Evolutionary conservation across 2,888 invertebrate genomes (phyloP), one percentile per base, ranked within the genome.

Genomic region (Mimachlamys varia): DNA sequence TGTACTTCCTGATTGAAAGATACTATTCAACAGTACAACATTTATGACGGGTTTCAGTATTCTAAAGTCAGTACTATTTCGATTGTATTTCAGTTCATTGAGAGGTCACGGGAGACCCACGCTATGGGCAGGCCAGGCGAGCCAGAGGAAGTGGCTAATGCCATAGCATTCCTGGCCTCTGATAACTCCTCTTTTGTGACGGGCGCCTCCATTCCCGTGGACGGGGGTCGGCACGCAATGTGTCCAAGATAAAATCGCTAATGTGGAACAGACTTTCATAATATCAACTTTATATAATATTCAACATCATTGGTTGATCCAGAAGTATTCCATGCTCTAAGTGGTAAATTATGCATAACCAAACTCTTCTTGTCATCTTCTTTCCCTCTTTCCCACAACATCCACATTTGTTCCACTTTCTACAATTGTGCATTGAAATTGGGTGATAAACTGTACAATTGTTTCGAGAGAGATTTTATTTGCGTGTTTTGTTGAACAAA

Each of bases 191-290:
- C 98, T 94, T 99, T 98, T 96, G 98, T 98, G 7, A 99, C 99
- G 15, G 99, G 99, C 5, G 98, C 97, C 10, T 98, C 98, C 91
- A 94, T 99, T 44, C 98, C 99, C 0, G 98, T 99, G 0, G 99
- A 99, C 97, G 99, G 99, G 38, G 99, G 99, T 10, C 93, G 99
- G 88, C 98, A 99, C 97, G 98, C 98, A 12, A 98, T 99, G 98
- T 99, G 99, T 95, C 99, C 99, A 17, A 98, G 99, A 93, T 96
- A 15, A 76, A 27, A 7, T 53, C 44, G 44, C 44, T 44, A 44
- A 7, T 44, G 44, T 44, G 4, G 7, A 7, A 7, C 3, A 5
- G 44, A 44, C 3, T 44, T 44, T 44, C 44, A 44, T 3, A 7
- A 44, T 44, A 5, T n/a, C n/a, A n/a, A 44, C 44, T 7, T 44